phyloP scores from a whole-genome alignment of 2,797 vertebrate species.

The Varecia variegata region DNA sequence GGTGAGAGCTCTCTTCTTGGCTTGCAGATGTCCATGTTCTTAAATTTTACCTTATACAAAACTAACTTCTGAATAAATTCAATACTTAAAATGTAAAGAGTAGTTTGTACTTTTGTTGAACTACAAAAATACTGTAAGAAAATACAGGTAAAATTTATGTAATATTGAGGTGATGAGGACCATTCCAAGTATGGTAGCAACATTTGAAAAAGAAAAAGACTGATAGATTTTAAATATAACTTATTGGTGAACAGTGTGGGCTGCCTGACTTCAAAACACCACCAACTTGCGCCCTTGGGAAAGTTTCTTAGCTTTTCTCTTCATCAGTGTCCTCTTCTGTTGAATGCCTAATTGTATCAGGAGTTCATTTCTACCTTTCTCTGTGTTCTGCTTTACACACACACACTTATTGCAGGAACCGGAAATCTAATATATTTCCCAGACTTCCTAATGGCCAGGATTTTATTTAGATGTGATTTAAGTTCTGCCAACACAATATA shows the following conservation, averaged over 20 bases:
- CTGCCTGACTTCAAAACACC: not conserved
- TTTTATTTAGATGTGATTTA: not conserved
- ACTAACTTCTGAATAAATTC: not conserved
- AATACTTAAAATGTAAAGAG: not conserved
- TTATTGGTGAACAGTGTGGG: not conserved
- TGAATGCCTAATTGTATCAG: rapidly evolving
- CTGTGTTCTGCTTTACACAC: not conserved
- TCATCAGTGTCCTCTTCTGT: not conserved
- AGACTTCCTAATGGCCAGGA: not conserved
- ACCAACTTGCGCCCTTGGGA: not conserved
- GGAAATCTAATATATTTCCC: not conserved
- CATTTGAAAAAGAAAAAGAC: not conserved
- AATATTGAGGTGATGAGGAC: not conserved
- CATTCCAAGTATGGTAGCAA: not conserved
- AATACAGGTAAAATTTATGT: not conserved
- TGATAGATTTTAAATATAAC: not conserved
- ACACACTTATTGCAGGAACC: not conserved
- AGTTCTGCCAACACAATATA: not conserved
- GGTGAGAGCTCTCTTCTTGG: not conserved
- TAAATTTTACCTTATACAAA: not conserved
- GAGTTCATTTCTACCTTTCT: not conserved
- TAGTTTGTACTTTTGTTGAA: not conserved
- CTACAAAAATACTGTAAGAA: not conserved
- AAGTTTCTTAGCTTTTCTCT: not conserved
- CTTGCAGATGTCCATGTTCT: not conserved